phyloP scores from a whole-genome alignment of 1,140 invertebrate species.

The Formica exsecta region DNA sequence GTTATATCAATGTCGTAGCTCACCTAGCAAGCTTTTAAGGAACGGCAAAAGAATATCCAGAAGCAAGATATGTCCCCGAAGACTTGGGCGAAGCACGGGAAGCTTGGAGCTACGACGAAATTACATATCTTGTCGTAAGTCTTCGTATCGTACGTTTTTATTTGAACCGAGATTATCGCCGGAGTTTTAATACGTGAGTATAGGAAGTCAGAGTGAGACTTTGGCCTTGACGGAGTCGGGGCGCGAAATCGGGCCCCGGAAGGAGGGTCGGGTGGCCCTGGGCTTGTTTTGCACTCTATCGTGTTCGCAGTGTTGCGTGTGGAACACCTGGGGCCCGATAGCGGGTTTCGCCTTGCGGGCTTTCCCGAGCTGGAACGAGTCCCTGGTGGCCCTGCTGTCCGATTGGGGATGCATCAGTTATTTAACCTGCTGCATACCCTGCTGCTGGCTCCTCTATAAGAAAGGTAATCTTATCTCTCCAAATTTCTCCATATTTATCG shows the following conservation, averaged over 20 bases:
- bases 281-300: slow-evolving; percentile 73
- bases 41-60: not conserved
- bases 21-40: slow-evolving; percentile 11
- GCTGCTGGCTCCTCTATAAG: slow-evolving; percentile 84
- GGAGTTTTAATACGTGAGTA: not conserved
- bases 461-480: slow-evolving; percentile 71
- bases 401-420: slow-evolving; percentile 87
- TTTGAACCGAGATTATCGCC: no score
- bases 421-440: slow-evolving; percentile 83
- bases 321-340: slow-evolving; percentile 88
- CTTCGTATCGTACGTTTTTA: not conserved
- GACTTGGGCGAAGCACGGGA: not conserved
- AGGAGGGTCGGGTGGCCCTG: slow-evolving; percentile 75
- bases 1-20: slow-evolving; percentile 16
- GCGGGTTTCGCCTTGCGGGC: slow-evolving; percentile 83
- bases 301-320: slow-evolving; percentile 80
- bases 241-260: slow-evolving; percentile 31
- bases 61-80: not conserved
- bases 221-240: not conserved
- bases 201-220: not conserved
- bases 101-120: slow-evolving; percentile 2
- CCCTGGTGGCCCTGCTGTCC: slow-evolving; percentile 85
- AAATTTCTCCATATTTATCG: not conserved
- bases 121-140: not conserved
- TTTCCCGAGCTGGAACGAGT: slow-evolving; percentile 85